Base-by-base conservation (phyloP, 2,888 invertebrate genomes). In the Phalera bucephala region DNA sequence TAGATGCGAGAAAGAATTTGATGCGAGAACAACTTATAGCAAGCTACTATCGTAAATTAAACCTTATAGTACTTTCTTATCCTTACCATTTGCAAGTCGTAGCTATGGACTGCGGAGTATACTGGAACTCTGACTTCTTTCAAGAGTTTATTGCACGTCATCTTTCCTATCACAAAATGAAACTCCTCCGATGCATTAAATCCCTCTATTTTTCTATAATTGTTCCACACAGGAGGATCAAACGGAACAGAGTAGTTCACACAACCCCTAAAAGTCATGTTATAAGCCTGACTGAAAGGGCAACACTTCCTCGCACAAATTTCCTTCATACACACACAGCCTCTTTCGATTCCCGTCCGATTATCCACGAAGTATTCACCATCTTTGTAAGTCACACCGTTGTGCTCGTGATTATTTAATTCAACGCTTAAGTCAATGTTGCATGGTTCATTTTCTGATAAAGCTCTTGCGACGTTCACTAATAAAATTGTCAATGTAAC, bases 221-320 rank as follows among this genome's bases (percentile, higher is more conserved):
- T 43, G 25, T 75, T 54, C 65, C 69, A 69, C 2, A 85, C 52
- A 0, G 71, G 66, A 0, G 74, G 72, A 5, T 72, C 48, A n/a
- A 84, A 80, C 0, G 36, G 35, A 6, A 44, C 54, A 0, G 36
- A 29, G 1, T 53, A 30, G 8, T 52, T 40, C 0, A 60, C 52
- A 52, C 86, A 86, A 0, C 0, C n/a, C n/a, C 43, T 70, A 1
- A 15, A 26, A 0, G 3, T 7, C 0, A 3, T n/a, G 6, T 68
- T 15, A 29, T 72, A 75, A 0, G 52, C 78, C 4, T 52, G 47
- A 0, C 83, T 83, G 0, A 61, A 38, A 0, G 75, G 73, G 36
- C 87, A 87, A 14, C 86, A 87, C 36, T 86, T 86, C 1, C 60
- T 46, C 0, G 78, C 34, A 36, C 82, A 84, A 0, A 22, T 40